Conservation (phyloP, 2,888 invertebrate genomes). For the Allacma fusca region DNA sequence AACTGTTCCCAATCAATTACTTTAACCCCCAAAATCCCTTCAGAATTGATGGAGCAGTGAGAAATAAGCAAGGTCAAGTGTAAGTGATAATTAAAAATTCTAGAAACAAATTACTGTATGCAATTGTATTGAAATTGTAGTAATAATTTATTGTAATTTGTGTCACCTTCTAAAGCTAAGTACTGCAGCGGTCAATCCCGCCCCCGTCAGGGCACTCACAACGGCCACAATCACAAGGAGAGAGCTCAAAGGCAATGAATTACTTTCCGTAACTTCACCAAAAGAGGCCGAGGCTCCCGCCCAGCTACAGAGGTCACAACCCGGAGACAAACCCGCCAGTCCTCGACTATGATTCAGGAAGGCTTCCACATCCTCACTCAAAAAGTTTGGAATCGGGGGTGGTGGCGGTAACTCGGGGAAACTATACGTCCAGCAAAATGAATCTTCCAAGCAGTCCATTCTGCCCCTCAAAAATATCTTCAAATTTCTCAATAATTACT, state of each 20-base stretch:
- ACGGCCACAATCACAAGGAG: conserved; percentile 59
- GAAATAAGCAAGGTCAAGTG: no score
- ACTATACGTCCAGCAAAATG: no score
- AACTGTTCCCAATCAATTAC: no score
- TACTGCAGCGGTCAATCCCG: conserved; percentile 55
- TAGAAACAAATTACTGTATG: no score
- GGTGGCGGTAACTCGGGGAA: conserved; percentile 55
- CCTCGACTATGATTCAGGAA: conserved; percentile 33
- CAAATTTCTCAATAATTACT: no score
- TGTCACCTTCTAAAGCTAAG: conserved; percentile 54
- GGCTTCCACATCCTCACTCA: conserved; percentile 41
- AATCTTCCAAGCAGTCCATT: no score
- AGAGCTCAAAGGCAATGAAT: conserved; percentile 49
- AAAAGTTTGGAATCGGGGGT: conserved; percentile 53
- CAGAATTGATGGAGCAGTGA: no score
- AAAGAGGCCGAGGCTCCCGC: conserved; percentile 36
- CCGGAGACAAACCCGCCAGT: not conserved
- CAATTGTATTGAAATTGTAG: no score
- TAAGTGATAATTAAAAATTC: no score
- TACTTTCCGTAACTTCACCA: conserved; percentile 8
- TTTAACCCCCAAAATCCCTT: no score
- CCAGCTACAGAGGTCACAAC: conserved; percentile 59
- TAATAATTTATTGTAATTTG: no score
- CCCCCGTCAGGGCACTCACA: conserved; percentile 57
- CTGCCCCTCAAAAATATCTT: no score